Base-by-base conservation (phyloP, 1,140 invertebrate genomes). In the Carposina sasakii region DNA sequence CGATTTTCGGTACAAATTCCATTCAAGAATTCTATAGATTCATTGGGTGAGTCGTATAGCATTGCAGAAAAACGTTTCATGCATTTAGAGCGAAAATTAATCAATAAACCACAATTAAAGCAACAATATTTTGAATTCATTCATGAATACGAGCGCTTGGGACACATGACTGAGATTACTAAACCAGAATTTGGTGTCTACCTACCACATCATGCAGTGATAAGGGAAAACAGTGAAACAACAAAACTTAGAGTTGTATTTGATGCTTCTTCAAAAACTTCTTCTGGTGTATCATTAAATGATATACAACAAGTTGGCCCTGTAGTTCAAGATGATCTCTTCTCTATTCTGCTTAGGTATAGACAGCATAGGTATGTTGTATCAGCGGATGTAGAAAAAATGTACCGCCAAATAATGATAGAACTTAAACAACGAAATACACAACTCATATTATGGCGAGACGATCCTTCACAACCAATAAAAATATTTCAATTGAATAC, bases 241-340 rank as follows among this genome's bases (percentile, higher is more conserved):
- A 76, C 73, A 1, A 64, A 70, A 48, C 20, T 71, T 8, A 41
- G 75, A 0, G 60, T 71, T 3, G 81, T 84, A 1, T 86, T 81
- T 46, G 67, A 86, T 31, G 81, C 66, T 3, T 76, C 72, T 1
- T 51, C 58, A 1, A 67, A 63, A 49, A 67, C 75, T 1, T 51
- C 57, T 0, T 55, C 50, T 1, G 71, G 68, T 0, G 48, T 68
- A 22, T 77, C 73, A 4, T 52, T 82, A 3, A 81, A 83, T 54
- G 71, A 76, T 26, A 60, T 58, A 2, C 57, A 79, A 30, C 33
- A 67, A 15, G 60, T 71, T 2, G 81, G 74, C 1, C 71, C 79
- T 8, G 71, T 56, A 19, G 49, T 85, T 5, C 79, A 86, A 49
- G 57, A 71, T 16, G 70, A 83, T 46, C 45, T 84, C 52, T 74